phyloP scores from a whole-genome alignment of 1,140 invertebrate species.

The Yoshiicerus persimilis region DNA sequence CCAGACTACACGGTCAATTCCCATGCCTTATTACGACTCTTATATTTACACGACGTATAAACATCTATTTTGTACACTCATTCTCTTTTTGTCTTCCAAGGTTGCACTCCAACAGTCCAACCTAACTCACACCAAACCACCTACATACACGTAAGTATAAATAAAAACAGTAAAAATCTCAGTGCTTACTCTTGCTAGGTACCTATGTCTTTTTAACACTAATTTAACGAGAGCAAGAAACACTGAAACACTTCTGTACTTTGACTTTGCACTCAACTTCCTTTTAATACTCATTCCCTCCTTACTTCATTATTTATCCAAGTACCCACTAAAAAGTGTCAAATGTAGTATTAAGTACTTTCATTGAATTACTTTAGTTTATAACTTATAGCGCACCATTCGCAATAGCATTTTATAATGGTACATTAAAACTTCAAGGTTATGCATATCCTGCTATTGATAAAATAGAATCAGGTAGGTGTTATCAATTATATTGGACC shows the following conservation, averaged over 20 bases:
- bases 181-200: neutral
- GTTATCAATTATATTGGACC: too few species aligned
- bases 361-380: neutral
- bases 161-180: neutral
- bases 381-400: too few species aligned
- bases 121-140: too few species aligned
- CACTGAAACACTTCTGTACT: neutral
- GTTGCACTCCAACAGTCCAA: neutral
- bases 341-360: neutral
- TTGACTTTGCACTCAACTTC: neutral
- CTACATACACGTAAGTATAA: neutral
- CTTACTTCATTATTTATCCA: neutral
- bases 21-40: constrained; percentile 26
- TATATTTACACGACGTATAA: neutral
- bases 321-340: neutral
- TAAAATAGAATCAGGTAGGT: too few species aligned
- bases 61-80: neutral
- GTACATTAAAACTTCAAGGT: too few species aligned
- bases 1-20: constrained; percentile 32
- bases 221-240: neutral
- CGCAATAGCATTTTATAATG: too few species aligned
- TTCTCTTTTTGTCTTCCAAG: neutral
- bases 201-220: neutral
- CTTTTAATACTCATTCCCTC: neutral
- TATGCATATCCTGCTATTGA: too few species aligned